Percentiles rank a stretch among this genome's conserved stretches.
These are phyloP conservation scores for Poicephalus gulielmi DNA, from an alignment of 2,113 vertebrate species.

Conservation along the genomic window DNA sequence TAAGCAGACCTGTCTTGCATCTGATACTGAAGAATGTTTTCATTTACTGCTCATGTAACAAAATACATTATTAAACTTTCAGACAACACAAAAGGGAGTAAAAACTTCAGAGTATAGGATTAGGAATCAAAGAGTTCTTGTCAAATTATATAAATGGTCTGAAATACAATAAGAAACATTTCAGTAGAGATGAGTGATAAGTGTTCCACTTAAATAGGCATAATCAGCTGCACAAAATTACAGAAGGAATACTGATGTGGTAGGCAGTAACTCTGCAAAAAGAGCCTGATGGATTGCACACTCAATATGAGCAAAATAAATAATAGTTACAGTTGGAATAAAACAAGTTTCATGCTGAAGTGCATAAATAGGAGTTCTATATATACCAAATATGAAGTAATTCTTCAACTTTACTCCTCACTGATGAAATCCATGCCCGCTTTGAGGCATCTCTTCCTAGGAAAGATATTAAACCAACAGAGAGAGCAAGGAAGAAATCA, in stretches of 20 bases:
- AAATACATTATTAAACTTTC: neutral
- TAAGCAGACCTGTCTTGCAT: neutral
- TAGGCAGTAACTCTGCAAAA: neutral
- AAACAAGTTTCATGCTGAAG: neutral
- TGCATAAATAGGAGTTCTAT: neutral
- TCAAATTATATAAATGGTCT: neutral
- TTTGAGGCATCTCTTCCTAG: neutral
- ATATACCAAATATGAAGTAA: neutral
- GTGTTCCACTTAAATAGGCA: neutral
- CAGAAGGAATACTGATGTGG: neutral
- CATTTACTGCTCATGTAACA: neutral
- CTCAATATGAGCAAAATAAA: neutral
- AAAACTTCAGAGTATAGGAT: neutral
- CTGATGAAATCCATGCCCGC: neutral
- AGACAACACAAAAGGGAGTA: neutral
- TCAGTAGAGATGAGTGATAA: neutral
- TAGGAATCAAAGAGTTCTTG: neutral
- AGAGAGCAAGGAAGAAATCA: neutral
- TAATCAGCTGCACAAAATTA: neutral
- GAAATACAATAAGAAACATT: neutral
- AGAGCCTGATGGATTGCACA: neutral
- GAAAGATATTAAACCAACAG: neutral
- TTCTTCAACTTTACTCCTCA: neutral
- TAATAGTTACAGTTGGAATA: neutral
- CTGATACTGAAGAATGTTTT: neutral